phyloP scores from a whole-genome alignment of 2,113 vertebrate genomes.

The Ibidorhyncha struthersii region DNA sequence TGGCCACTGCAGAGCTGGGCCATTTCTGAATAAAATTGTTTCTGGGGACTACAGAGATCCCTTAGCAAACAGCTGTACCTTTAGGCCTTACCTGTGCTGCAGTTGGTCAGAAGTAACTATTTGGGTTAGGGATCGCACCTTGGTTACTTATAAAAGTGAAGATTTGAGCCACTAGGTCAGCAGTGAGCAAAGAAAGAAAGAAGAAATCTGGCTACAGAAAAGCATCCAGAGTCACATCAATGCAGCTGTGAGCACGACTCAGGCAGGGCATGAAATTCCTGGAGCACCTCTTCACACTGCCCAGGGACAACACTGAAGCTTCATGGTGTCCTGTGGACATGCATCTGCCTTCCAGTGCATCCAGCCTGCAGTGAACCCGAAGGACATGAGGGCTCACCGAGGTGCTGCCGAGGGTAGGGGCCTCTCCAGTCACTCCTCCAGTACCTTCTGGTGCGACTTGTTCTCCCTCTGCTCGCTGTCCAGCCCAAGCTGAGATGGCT shows the following conservation, averaged over 20 bases:
- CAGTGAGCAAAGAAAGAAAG: background rate
- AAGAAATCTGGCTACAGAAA: background rate
- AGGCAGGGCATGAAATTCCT: background rate
- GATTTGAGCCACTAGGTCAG: background rate
- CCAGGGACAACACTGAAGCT: rapidly evolving
- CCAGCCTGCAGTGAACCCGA: background rate
- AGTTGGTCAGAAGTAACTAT: background rate
- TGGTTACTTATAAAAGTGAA: background rate
- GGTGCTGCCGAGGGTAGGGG: rapidly evolving
- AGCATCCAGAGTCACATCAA: background rate
- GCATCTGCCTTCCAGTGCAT: rapidly evolving
- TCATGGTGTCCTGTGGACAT: rapidly evolving
- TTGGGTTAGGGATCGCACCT: background rate
- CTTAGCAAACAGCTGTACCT: background rate
- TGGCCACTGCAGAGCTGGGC: background rate
- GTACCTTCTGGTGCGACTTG: background rate
- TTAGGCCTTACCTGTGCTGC: background rate
- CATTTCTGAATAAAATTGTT: background rate
- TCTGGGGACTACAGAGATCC: background rate
- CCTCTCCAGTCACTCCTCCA: background rate
- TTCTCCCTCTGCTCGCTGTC: background rate
- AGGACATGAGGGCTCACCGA: background rate
- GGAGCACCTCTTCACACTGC: background rate
- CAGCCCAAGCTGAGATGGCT: background rate
- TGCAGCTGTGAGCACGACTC: rapidly evolving